phyloP scores from a whole-genome alignment of 2,888 invertebrate genomes.

The Gerris lacustris region DNA sequence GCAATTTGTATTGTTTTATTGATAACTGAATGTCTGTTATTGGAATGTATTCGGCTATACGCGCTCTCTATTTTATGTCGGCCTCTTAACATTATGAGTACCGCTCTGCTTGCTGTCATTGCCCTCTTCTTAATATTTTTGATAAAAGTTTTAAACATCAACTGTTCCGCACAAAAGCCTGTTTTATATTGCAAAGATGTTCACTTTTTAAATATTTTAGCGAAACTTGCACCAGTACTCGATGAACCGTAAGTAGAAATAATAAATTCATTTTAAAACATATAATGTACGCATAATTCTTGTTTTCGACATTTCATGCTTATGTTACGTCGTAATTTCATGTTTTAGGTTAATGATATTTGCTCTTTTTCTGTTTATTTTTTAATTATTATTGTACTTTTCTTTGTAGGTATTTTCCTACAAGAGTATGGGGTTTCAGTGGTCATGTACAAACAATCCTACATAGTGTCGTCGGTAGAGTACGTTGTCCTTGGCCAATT shows the following conservation, averaged over 20 bases:
- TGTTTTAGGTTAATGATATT: background rate
- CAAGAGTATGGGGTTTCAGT: constrained; percentile 86
- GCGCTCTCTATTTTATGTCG: background rate
- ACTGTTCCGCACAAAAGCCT: constrained; percentile 67
- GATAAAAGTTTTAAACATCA: constrained; percentile 72
- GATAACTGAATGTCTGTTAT: background rate
- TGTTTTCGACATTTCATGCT: too few relatives aligned
- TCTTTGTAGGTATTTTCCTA: constrained; percentile 67
- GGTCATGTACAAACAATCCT: constrained; percentile 88
- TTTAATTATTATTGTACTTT: background rate
- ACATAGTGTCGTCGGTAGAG: constrained; percentile 76
- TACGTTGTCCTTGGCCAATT: constrained; percentile 77
- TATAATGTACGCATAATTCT: too few relatives aligned
- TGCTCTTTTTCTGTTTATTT: background rate
- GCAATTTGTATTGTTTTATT: background rate
- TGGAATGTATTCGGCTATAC: background rate
- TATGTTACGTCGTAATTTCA: background rate
- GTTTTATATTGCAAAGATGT: constrained; percentile 63
- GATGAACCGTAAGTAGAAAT: constrained; percentile 64
- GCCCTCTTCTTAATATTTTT: constrained; percentile 72
- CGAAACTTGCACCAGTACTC: constrained; percentile 65
- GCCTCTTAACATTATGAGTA: constrained; percentile 49
- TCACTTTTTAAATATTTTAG: constrained; percentile 60
- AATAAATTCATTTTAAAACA: background rate
- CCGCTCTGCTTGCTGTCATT: constrained; percentile 63